Evolutionary conservation across 2,113 vertebrate genomes (phyloP).

Genomic region (Heliornis fulica): DNA sequence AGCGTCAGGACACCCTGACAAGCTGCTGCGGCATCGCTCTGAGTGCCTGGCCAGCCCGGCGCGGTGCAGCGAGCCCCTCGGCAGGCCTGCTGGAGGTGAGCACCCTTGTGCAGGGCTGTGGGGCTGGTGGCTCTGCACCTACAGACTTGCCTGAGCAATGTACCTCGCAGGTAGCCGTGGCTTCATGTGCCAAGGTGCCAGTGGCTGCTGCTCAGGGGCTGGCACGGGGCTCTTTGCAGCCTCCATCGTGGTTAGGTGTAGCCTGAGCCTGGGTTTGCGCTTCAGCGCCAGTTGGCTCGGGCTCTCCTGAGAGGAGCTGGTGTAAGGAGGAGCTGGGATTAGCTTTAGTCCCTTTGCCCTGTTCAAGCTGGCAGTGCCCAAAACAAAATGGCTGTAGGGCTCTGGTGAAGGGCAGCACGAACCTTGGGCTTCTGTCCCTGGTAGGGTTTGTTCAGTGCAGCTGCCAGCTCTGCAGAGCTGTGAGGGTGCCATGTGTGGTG

Average conservation of each 20-base stretch:
- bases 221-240: neutral
- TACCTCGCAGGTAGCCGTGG: accelerated
- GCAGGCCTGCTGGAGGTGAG: neutral
- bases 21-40: accelerated
- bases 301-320: neutral
- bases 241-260: accelerated
- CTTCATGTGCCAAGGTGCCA: neutral
- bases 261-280: accelerated
- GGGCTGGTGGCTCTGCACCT: neutral
- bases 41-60: neutral
- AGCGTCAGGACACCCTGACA: accelerated
- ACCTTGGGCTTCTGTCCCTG: accelerated
- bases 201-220: neutral
- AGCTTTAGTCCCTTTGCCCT: neutral
- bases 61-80: neutral
- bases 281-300: neutral
- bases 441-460: accelerated
- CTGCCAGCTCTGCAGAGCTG: accelerated
- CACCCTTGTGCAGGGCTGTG: neutral
- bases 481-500: accelerated
- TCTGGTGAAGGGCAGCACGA: neutral
- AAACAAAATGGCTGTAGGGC: accelerated
- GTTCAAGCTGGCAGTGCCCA: neutral
- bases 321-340: neutral
- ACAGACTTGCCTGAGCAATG: neutral